phyloP scores from a whole-genome alignment of 2,888 invertebrate species.

The Cheilosia scutellata region DNA sequence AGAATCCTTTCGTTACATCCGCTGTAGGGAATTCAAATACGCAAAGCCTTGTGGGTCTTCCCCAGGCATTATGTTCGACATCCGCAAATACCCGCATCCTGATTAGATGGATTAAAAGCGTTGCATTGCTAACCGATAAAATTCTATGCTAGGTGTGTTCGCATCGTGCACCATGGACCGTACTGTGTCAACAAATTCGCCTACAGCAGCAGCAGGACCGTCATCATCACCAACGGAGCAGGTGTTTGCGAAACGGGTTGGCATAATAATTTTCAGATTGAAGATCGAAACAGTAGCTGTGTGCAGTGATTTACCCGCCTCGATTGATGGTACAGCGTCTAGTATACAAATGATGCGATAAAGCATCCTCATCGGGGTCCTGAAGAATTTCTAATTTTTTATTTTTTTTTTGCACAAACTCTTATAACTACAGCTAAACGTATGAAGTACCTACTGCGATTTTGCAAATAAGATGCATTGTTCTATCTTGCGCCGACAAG shows the following conservation, averaged over 20 bases:
- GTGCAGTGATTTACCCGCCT: constrained; percentile 9
- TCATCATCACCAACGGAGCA: constrained; percentile 20
- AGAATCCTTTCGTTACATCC: constrained; percentile 51
- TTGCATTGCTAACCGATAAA: constrained; percentile 64
- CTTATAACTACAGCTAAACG: background rate
- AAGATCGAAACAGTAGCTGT: constrained; percentile 45
- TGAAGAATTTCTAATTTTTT: constrained; percentile 23
- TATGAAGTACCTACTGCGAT: constrained; percentile 11
- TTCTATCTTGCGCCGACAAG: constrained; percentile 53
- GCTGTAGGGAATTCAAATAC: constrained; percentile 59
- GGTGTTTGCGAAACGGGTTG: constrained; percentile 59
- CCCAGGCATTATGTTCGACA: constrained; percentile 64
- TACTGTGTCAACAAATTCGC: constrained; percentile 57
- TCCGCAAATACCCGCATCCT: constrained; percentile 73
- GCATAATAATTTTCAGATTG: constrained; percentile 47
- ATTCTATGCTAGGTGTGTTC: constrained; percentile 36
- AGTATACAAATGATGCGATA: constrained; percentile 58
- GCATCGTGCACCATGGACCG: constrained; percentile 37
- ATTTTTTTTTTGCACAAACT: background rate
- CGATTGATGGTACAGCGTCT: constrained; percentile 58
- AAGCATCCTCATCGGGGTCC: constrained; percentile 31
- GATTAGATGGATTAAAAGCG: constrained; percentile 74
- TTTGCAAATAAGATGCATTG: constrained; percentile 68
- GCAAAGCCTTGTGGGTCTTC: constrained; percentile 57
- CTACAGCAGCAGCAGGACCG: constrained; percentile 19